Evolutionary conservation across 2,113 vertebrate genomes (phyloP), one percentile per base, ranked within the genome.

Genomic region (Myotis yumanensis): DNA sequence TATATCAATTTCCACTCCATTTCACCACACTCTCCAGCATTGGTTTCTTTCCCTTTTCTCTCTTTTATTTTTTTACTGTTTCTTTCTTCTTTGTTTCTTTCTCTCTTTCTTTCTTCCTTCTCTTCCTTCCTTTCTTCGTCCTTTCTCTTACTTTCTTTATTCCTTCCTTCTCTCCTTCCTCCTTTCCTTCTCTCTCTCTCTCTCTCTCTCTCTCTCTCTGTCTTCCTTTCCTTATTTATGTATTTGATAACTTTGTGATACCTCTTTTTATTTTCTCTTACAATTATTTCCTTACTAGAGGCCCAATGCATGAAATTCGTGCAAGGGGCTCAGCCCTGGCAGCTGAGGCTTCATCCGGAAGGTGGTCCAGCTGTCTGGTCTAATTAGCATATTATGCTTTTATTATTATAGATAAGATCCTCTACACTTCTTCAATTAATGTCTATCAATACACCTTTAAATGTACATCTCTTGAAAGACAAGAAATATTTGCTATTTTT

Each of bases 361-460:
- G 46, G 46, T 46, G 1, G 46, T 46, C 46, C 46, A 2, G 11
- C 46, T 46, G 46, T 46, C 10, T 46, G 11, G 46, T 46, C 46
- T 46, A 46, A 46, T 46, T 46, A 11, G 46, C 46, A 10, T 46
- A 46, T 46, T 46, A 46, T 46, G 46, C 11, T 46, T 46, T 46
- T 46, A 11, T 46, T 46, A 46, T 46, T 46, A 46, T 46, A 46
- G 2, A 46, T 57, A 86, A 64, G 16, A 46, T 32, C 40, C 8
- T 54, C 64, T 59, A 30, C 7, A 57, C 11, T 89, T 81, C 69
- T 30, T 11, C 87, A 77, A 77, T 81, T 80, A 52, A 48, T 43
- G 94, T 82, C 14, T 86, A 69, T 62, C 18, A 48, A 54, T 30
- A 95, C 52, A 2, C 1, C n/a, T 89, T 84, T 86, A 46, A 85